Conservation (phyloP, 2,888 invertebrate species). For the Tolmerus cingulatus region DNA sequence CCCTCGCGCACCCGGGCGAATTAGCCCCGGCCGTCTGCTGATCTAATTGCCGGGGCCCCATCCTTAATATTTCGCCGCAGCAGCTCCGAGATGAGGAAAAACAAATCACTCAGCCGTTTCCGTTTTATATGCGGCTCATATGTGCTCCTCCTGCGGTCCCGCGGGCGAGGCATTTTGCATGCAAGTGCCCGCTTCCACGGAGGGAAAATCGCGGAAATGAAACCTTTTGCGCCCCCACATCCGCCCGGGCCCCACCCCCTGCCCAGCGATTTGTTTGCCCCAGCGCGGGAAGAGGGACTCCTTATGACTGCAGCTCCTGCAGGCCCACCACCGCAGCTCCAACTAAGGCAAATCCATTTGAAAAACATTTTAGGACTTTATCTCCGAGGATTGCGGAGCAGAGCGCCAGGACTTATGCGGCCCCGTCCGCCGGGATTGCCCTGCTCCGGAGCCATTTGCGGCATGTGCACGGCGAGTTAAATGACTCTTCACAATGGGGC, state of each 20-base stretch:
- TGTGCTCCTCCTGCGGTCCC: not conserved
- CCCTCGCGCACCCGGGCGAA: not conserved
- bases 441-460: not conserved
- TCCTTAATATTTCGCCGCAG: conserved; percentile 2
- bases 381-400: conserved; percentile 15
- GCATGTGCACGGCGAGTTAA: conserved; percentile 37
- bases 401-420: conserved; percentile 14
- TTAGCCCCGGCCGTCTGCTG: not conserved
- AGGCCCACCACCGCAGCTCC: not conserved
- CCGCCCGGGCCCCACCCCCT: not conserved
- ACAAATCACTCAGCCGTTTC: conserved; percentile 31
- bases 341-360: conserved; percentile 28
- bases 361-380: conserved; percentile 38
- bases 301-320: conserved; percentile 1
- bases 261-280: not conserved
- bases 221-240: not conserved
- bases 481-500: conserved; percentile 35
- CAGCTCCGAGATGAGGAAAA: not conserved
- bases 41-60: conserved; percentile 1
- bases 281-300: not conserved
- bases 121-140: conserved; percentile 17
- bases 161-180: conserved; percentile 9
- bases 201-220: conserved; percentile 24
- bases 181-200: not conserved
- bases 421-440: not conserved